These are phyloP conservation scores for Crenichthys baileyi DNA, from an alignment of 2,797 vertebrate species.

Conservation along the genomic window DNA sequence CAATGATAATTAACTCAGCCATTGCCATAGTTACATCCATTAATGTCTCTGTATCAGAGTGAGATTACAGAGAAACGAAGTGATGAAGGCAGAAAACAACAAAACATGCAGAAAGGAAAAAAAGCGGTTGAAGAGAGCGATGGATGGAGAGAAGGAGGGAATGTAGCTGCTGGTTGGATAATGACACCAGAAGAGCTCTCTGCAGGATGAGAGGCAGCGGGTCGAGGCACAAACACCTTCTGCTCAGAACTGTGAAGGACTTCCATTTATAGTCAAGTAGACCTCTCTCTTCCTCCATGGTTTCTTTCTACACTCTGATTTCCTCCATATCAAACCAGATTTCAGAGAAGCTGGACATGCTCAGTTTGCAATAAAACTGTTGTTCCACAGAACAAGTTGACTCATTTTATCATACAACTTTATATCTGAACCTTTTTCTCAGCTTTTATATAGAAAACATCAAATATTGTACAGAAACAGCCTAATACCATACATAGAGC, in stretches of 20 bases:
- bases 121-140: neutral
- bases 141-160: slow-evolving; percentile 7
- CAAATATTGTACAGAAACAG: neutral
- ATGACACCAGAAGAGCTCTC: slow-evolving; percentile 28
- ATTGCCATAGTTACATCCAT: neutral
- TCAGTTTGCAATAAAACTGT: no score
- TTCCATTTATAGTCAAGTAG: slow-evolving; percentile 36
- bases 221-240: slow-evolving; percentile 28
- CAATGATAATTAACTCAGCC: neutral
- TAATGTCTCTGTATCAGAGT: neutral
- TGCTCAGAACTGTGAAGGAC: slow-evolving; percentile 47
- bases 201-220: slow-evolving; percentile 33
- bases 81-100: neutral
- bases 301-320: no score
- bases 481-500: no score
- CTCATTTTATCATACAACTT: no score
- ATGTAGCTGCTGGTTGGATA: slow-evolving; percentile 32
- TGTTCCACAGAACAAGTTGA: no score
- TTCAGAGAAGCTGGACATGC: neutral
- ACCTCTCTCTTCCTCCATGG: neutral
- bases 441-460: neutral
- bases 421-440: neutral
- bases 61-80: slow-evolving; percentile 22
- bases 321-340: no score
- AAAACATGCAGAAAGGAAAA: neutral